A percentile compares a stretch with the other conserved stretches of the same genome.
Conservation (phyloP, 2,888 invertebrate genomes). For the Folsomia manolachei region DNA sequence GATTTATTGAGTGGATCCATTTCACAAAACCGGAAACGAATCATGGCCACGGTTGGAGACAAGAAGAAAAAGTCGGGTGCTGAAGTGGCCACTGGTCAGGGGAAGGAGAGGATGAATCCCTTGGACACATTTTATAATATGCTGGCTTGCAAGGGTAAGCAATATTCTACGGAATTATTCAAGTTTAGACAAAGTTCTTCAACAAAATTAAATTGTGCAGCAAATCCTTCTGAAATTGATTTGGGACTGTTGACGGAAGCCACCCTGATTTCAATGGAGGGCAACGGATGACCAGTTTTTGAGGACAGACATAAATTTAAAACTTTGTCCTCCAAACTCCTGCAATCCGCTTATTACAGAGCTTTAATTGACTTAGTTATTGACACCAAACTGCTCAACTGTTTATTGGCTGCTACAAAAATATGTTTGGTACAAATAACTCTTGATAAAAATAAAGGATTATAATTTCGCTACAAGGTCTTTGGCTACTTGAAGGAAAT, state of each 20-base stretch:
- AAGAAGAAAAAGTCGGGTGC: conserved; percentile 37
- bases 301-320: too few species aligned
- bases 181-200: too few species aligned
- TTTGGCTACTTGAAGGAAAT: background rate
- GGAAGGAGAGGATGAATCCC: conserved; percentile 67
- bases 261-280: conserved; percentile 66
- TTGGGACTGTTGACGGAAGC: conserved; percentile 82
- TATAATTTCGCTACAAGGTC: background rate
- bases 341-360: background rate
- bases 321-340: background rate
- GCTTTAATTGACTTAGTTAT: background rate
- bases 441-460: background rate
- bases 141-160: conserved; percentile 70
- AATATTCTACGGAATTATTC: background rate
- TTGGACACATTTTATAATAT: conserved; percentile 80
- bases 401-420: background rate
- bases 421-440: too few species aligned
- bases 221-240: conserved; percentile 78
- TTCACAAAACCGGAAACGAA: conserved; percentile 52
- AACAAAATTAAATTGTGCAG: conserved; percentile 56
- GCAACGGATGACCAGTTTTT: conserved; percentile 9
- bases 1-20: conserved; percentile 73
- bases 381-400: too few species aligned
- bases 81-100: too few species aligned
- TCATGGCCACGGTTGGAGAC: conserved; percentile 34